phyloP scores from a whole-genome alignment of 2,888 invertebrate genomes.

The Buathra laborator region DNA sequence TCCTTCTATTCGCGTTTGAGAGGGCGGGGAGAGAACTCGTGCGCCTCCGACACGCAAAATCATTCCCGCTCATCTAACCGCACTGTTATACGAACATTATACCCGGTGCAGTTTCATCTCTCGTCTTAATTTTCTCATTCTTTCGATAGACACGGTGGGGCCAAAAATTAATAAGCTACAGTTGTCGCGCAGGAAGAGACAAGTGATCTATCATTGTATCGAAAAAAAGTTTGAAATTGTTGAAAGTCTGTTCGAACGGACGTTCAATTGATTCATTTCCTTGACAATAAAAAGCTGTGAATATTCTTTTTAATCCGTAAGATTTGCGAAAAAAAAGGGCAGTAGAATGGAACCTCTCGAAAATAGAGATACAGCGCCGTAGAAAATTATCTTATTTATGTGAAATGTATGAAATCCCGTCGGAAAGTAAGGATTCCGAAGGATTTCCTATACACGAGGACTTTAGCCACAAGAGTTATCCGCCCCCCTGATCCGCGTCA shows the following conservation, averaged over 20 bases:
- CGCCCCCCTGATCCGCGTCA: slow-evolving; percentile 42
- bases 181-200: background rate
- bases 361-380: background rate
- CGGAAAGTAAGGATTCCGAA: slow-evolving; percentile 45
- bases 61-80: background rate
- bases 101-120: background rate
- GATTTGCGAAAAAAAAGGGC: background rate
- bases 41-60: slow-evolving; percentile 29
- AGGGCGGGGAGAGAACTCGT: slow-evolving; percentile 32
- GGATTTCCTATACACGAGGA: slow-evolving; percentile 43
- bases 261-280: background rate
- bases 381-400: background rate
- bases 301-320: background rate
- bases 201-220: no score
- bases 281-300: background rate
- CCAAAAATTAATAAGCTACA: background rate
- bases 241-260: background rate
- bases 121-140: background rate
- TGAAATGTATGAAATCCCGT: background rate
- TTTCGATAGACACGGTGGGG: background rate
- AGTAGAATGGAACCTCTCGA: background rate
- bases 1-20: slow-evolving; percentile 64
- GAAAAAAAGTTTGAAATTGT: background rate
- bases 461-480: slow-evolving; percentile 14
- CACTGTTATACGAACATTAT: background rate